Percentiles rank a stretch among this genome's conserved stretches.
phyloP scores from a whole-genome alignment of 1,140 invertebrate species.

The Bombus difficillimus region DNA sequence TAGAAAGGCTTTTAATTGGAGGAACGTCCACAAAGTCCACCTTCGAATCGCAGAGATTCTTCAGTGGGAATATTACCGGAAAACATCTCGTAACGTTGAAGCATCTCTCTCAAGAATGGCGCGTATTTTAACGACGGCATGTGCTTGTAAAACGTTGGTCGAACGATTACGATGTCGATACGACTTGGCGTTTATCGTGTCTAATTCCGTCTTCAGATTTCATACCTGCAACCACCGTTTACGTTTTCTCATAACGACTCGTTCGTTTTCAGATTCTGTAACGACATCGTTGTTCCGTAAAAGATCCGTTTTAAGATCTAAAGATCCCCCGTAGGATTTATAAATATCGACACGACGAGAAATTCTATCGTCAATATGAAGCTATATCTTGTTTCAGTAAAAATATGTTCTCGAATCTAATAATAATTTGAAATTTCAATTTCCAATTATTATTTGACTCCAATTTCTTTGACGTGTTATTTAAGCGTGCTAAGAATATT shows the following conservation, averaged over 20 bases:
- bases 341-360: background rate
- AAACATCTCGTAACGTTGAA: slow-evolving; percentile 24
- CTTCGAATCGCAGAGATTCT: slow-evolving; percentile 1
- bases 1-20: background rate
- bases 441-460: no score
- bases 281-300: background rate
- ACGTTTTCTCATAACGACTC: background rate
- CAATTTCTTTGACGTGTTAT: background rate
- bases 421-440: no score
- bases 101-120: slow-evolving; percentile 19
- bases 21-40: background rate
- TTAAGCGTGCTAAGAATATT: background rate
- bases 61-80: background rate
- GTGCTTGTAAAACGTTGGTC: background rate
- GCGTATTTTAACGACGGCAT: slow-evolving; percentile 23
- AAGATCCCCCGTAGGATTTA: background rate
- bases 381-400: background rate
- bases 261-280: background rate
- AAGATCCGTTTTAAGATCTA: background rate
- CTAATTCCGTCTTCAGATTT: slow-evolving; percentile 1
- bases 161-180: background rate
- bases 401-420: background rate
- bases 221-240: background rate
- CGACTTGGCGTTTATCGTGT: background rate
- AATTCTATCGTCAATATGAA: background rate